phyloP scores from a whole-genome alignment of 2,888 invertebrate species.

The Trachelus troglodyta region DNA sequence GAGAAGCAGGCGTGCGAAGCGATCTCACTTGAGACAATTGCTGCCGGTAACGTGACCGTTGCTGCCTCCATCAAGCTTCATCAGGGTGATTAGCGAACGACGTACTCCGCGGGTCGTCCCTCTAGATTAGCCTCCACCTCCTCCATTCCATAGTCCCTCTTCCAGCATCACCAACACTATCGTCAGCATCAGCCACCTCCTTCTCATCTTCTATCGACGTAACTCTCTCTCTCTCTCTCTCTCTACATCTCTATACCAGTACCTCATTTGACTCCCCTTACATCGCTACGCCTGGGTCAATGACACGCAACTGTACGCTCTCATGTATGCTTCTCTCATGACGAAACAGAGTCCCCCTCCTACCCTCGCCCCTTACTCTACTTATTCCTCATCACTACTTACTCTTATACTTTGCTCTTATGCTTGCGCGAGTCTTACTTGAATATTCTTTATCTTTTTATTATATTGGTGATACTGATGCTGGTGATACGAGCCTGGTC shows the following conservation, averaged over 20 bases:
- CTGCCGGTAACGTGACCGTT: slow-evolving; percentile 13
- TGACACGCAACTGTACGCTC: slow-evolving; percentile 6
- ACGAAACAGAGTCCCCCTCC: background rate
- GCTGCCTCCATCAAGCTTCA: slow-evolving; percentile 39
- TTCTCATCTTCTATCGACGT: background rate
- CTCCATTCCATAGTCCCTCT: background rate
- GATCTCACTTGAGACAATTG: slow-evolving; percentile 51
- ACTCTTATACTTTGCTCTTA: background rate
- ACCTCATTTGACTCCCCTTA: background rate
- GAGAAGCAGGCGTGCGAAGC: slow-evolving; percentile 46
- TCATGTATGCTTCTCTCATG: background rate
- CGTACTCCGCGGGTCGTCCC: slow-evolving; percentile 42
- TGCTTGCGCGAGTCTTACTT: background rate
- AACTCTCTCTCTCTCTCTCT: background rate
- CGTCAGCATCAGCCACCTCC: slow-evolving; percentile 6
- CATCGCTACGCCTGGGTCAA: slow-evolving; percentile 5
- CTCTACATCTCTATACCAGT: background rate
- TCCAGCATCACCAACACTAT: background rate
- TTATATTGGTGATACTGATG: background rate
- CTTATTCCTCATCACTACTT: background rate
- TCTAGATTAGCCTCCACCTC: slow-evolving; percentile 38
- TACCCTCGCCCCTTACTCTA: background rate
- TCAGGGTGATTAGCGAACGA: slow-evolving; percentile 41
- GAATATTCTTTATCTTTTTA: background rate
- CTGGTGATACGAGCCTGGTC: background rate